These are phyloP conservation scores for Pachyrhynchus sulphureomaculatus DNA, from an alignment of 1,140 invertebrate species.

Conservation along the genomic window DNA sequence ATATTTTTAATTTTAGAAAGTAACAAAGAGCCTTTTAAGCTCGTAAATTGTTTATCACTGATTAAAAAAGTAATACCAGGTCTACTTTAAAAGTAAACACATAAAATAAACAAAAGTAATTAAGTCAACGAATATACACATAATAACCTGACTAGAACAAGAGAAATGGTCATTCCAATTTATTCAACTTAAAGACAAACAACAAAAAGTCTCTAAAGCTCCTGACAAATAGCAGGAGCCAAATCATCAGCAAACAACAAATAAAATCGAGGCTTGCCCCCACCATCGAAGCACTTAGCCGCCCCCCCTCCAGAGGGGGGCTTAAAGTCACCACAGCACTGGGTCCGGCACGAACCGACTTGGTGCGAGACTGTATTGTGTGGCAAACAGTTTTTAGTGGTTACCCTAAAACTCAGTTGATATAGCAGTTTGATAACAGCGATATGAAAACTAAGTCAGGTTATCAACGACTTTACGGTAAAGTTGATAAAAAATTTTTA, in stretches of 20 bases:
- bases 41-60: too few species aligned
- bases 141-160: neutral
- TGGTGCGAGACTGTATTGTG: slow-evolving; percentile 16
- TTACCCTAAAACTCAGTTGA: slow-evolving; percentile 35
- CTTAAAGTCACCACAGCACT: slow-evolving; percentile 15
- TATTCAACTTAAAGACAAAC: neutral
- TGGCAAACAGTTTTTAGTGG: slow-evolving; percentile 31
- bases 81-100: neutral
- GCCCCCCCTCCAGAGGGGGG: slow-evolving; percentile 4
- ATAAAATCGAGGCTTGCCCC: slow-evolving; percentile 27
- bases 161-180: neutral
- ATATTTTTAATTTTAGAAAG: too few species aligned
- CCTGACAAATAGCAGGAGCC: neutral
- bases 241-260: slow-evolving; percentile 28
- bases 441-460: slow-evolving; percentile 49
- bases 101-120: slow-evolving; percentile 2
- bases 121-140: neutral
- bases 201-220: neutral
- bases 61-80: too few species aligned
- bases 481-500: slow-evolving; percentile 52
- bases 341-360: slow-evolving; percentile 13
- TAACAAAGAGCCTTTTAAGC: too few species aligned
- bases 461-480: slow-evolving; percentile 53
- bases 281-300: slow-evolving; percentile 8
- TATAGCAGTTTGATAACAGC: slow-evolving; percentile 46